phyloP scores from a whole-genome alignment of 2,113 vertebrate genomes.

The Natator depressus region DNA sequence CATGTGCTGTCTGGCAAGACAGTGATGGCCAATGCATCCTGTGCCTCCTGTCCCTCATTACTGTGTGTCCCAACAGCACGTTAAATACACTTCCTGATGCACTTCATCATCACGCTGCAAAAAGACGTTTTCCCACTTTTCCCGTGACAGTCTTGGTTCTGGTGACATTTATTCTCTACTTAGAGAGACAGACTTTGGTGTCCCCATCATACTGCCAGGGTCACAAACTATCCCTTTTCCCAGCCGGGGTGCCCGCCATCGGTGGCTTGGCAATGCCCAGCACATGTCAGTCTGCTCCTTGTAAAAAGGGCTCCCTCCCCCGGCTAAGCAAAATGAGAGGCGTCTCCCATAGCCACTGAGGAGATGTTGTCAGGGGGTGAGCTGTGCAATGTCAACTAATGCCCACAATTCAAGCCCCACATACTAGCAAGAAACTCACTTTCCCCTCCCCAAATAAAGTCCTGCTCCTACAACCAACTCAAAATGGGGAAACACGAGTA shows the following conservation, averaged over 20 bases:
- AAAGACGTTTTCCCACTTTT: too few relatives aligned
- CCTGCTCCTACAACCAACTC: not conserved
- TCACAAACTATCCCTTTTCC: not conserved
- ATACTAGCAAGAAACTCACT: fast-evolving
- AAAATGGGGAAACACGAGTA: not conserved
- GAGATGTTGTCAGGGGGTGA: not conserved
- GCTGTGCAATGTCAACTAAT: fast-evolving
- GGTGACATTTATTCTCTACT: not conserved
- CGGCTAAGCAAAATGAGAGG: not conserved
- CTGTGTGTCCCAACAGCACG: too few relatives aligned
- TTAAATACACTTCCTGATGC: too few relatives aligned
- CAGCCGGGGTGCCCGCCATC: too few relatives aligned
- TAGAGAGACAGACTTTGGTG: not conserved
- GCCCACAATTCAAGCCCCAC: fast-evolving
- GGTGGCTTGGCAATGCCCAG: not conserved
- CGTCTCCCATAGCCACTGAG: not conserved
- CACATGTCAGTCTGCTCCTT: not conserved
- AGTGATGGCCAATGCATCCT: too few relatives aligned
- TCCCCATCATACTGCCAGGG: too few relatives aligned
- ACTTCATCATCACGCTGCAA: too few relatives aligned
- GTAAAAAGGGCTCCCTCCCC: not conserved
- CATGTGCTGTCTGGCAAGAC: too few relatives aligned
- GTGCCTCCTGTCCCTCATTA: too few relatives aligned
- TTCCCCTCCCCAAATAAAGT: not conserved
- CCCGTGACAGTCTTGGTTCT: too few relatives aligned